Base-by-base conservation (phyloP, 2,888 invertebrate species). In the Habrosyne pyritoides region DNA sequence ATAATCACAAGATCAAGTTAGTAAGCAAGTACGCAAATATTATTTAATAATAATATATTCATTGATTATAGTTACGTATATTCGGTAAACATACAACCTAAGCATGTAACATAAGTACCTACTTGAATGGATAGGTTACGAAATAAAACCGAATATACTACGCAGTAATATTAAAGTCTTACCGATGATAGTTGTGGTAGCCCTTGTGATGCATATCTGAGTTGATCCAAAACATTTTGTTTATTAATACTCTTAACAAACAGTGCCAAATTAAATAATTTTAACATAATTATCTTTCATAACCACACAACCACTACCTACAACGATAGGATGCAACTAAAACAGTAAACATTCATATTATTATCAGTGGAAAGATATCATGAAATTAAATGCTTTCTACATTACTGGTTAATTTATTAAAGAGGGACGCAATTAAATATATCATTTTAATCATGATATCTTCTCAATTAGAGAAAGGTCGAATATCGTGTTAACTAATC, bases 101-200 rank as follows among this genome's bases (percentile, higher is more conserved):
- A n/a, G n/a, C n/a, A n/a, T n/a, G n/a, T n/a, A n/a, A n/a, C n/a
- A n/a, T n/a, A n/a, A n/a, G n/a, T n/a, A n/a, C n/a, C n/a, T n/a
- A n/a, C n/a, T n/a, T n/a, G n/a, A n/a, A n/a, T n/a, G n/a, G n/a
- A 28, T 28, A 10, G 10, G 10, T 28, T 28, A 8, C 28, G 10
- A 30, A 33, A 33, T n/a, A 33, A 33, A 33, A 33, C 12, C 33
- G n/a, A n/a, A 33, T 0, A n/a, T 2, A 28, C 33, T n/a, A 33
- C n/a, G 33, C n/a, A 33, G n/a, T n/a, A 30, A 3, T 12, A 8
- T 33, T 8, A 6, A 8, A 42, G n/a, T 18, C 42, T 42, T 77
- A 91, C 91, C 70, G 90, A 83, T 54, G 92, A 90, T 53, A 91
- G 69, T 63, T 90, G 87, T 28, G 92, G 91, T 21, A 91, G 69